A percentile compares a stretch with the other conserved stretches of the same genome.
Conservation (phyloP, 2,797 vertebrate genomes). For the Crocodylus rhombifer region DNA sequence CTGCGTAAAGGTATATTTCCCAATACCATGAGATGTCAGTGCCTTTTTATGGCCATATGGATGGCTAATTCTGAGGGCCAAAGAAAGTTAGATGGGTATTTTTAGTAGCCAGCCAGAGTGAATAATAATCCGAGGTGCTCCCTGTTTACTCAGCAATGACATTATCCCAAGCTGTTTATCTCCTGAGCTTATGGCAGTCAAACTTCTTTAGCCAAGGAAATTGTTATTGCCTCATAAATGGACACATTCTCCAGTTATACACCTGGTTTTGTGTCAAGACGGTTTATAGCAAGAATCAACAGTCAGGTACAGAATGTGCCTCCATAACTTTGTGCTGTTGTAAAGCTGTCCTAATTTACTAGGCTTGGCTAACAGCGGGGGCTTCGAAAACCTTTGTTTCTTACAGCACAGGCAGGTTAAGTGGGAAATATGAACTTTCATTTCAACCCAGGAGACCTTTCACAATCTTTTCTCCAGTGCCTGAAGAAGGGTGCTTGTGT, state of each 20-base stretch:
- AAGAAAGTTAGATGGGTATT: not conserved
- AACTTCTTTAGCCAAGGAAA: not conserved
- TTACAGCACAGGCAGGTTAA: not conserved
- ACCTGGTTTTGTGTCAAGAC: not conserved
- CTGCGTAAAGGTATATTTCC: not conserved
- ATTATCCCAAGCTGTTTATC: not conserved
- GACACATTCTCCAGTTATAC: not conserved
- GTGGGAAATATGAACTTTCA: not conserved
- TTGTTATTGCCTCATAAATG: not conserved
- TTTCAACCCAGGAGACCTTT: too few relatives aligned
- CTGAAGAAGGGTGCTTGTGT: too few relatives aligned
- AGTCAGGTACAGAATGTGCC: not conserved
- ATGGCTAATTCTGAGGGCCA: not conserved
- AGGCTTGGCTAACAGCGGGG: not conserved
- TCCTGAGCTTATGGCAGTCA: not conserved
- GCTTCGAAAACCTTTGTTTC: not conserved
- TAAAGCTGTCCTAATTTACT: not conserved
- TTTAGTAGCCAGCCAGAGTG: not conserved
- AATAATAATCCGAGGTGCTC: not conserved
- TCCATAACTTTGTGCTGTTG: not conserved
- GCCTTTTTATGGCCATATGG: not conserved
- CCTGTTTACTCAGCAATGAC: not conserved
- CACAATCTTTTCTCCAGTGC: too few relatives aligned
- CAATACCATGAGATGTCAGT: not conserved
- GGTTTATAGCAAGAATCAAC: not conserved